phyloP scores from a whole-genome alignment of 2,888 invertebrate genomes.

The Coelinius sp. region DNA sequence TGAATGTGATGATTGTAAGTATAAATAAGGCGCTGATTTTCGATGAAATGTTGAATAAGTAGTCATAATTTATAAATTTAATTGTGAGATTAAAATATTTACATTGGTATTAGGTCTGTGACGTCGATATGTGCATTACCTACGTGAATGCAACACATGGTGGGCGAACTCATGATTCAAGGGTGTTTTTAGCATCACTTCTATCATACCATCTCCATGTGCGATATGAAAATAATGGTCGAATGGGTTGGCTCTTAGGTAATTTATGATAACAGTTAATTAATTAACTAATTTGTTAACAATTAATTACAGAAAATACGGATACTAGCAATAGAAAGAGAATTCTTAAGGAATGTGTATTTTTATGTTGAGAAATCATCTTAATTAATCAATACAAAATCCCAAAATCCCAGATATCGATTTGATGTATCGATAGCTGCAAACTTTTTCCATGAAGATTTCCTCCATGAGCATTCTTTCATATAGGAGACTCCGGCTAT shows the following conservation, averaged over 20 bases:
- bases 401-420: too few species aligned
- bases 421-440: too few species aligned
- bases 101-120: background rate
- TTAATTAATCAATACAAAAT: too few species aligned
- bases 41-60: too few species aligned
- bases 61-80: too few species aligned
- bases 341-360: too few species aligned
- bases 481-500: slow-evolving; percentile 37
- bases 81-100: too few species aligned
- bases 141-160: background rate
- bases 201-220: background rate
- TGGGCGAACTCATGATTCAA: background rate
- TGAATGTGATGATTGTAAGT: background rate
- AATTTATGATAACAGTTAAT: background rate
- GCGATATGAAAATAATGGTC: background rate
- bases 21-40: background rate
- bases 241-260: background rate
- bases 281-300: too few species aligned
- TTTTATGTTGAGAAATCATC: too few species aligned
- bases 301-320: background rate
- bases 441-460: background rate
- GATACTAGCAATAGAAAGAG: too few species aligned
- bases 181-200: background rate
- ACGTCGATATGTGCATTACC: background rate
- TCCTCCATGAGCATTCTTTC: background rate